Percentiles rank a stretch among this genome's conserved stretches.
Conservation (phyloP, 2,888 invertebrate genomes). For the Himalopsyche kuldschensis region DNA sequence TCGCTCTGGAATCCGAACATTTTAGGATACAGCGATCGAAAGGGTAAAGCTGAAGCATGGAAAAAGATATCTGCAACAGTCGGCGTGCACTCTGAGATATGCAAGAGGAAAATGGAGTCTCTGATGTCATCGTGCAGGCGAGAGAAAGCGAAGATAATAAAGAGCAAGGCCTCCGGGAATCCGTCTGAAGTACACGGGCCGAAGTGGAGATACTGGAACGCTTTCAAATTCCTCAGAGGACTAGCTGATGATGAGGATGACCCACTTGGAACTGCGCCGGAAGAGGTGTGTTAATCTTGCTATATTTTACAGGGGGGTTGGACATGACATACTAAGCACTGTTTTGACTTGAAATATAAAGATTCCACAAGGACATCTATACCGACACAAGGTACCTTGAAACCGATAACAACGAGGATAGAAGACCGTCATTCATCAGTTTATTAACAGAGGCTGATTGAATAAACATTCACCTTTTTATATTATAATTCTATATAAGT, state of each 20-base stretch:
- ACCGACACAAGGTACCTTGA: no score
- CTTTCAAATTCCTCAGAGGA: conserved; percentile 31
- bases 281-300: conserved; percentile 7
- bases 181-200: background rate
- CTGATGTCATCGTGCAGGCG: conserved; percentile 28
- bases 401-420: no score
- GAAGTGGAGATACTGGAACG: conserved; percentile 36
- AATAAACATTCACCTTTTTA: no score
- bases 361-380: no score
- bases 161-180: conserved; percentile 8
- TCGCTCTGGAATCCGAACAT: conserved; percentile 27
- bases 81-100: conserved; percentile 34
- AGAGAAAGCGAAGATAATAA: conserved; percentile 21
- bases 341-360: no score
- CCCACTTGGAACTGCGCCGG: conserved; percentile 32
- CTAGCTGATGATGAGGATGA: conserved; percentile 30
- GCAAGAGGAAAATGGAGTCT: conserved; percentile 34
- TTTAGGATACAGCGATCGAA: conserved; percentile 14
- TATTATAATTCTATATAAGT: no score
- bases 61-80: conserved; percentile 16
- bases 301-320: background rate
- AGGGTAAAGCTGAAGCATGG: conserved; percentile 29
- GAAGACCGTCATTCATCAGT: no score
- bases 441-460: no score
- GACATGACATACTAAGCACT: no score